Conservation (phyloP, 1,140 invertebrate species). For the Zelostemma sp. region DNA sequence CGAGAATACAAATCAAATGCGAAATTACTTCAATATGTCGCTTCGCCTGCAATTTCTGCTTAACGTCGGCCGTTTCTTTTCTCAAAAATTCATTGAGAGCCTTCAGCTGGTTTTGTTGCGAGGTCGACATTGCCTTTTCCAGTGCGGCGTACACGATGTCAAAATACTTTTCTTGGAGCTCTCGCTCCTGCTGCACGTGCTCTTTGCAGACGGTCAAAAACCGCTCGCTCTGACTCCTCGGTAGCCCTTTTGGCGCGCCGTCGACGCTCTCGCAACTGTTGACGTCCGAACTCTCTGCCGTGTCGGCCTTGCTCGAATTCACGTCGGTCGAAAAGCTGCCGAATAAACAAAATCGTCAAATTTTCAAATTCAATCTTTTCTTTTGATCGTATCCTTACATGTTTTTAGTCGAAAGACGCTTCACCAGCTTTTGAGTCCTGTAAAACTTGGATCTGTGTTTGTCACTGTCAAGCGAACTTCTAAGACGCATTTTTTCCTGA, state of each 20-base stretch:
- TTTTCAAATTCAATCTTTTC: no score
- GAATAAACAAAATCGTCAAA: not conserved
- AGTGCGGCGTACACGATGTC: conserved; percentile 80
- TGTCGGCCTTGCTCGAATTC: conserved; percentile 52
- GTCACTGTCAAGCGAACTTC: conserved; percentile 72
- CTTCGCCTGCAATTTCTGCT: conserved; percentile 84
- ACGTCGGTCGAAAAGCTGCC: conserved; percentile 61
- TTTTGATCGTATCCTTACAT: conserved; percentile 78
- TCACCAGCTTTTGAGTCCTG: conserved; percentile 81
- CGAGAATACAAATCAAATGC: not conserved
- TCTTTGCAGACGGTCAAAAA: conserved; percentile 77
- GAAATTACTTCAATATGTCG: conserved; percentile 83
- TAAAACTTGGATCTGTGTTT: conserved; percentile 79
- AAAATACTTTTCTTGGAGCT: conserved; percentile 87
- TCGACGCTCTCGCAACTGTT: conserved; percentile 67
- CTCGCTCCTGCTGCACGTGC: conserved; percentile 81
- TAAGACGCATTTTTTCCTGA: conserved; percentile 73
- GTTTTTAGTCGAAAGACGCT: conserved; percentile 84
- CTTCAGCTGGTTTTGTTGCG: conserved; percentile 85
- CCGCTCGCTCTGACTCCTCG: conserved; percentile 77
- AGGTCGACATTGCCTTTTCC: conserved; percentile 83
- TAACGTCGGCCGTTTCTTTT: conserved; percentile 84
- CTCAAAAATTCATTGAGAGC: conserved; percentile 75
- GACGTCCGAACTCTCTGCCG: conserved; percentile 62
- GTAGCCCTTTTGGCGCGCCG: conserved; percentile 66